Conservation (phyloP, 2,888 invertebrate genomes). For the Idaea aversata region DNA sequence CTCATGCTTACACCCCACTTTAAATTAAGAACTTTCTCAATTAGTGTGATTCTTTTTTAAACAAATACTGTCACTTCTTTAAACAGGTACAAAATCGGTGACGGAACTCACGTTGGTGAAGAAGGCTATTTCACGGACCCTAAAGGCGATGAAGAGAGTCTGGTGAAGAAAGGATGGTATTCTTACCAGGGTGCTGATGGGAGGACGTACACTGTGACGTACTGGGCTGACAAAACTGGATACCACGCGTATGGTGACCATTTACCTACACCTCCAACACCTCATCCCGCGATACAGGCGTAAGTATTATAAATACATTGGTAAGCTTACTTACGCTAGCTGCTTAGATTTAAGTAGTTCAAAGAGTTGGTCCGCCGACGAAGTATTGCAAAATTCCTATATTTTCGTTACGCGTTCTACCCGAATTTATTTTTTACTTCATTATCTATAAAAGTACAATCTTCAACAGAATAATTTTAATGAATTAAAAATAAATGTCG, state of each 20-base stretch:
- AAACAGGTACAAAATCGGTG: conserved; percentile 64
- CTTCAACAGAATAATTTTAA: too few species aligned
- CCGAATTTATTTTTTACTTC: too few species aligned
- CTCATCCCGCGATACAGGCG: conserved; percentile 64
- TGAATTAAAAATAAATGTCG: too few species aligned
- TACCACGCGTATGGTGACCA: conserved; percentile 73
- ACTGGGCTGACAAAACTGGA: conserved; percentile 72
- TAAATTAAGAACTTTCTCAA: not conserved
- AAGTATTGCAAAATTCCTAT: too few species aligned
- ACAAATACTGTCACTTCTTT: not conserved
- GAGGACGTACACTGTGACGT: conserved; percentile 66
- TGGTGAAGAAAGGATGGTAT: conserved; percentile 75
- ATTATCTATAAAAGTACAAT: too few species aligned
- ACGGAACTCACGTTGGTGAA: conserved; percentile 71
- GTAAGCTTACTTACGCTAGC: too few species aligned
- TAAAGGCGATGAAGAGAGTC: conserved; percentile 55
- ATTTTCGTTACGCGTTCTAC: too few species aligned
- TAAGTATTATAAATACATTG: conserved; percentile 44
- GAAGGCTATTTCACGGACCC: conserved; percentile 65
- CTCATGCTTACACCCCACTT: not conserved
- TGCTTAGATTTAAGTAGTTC: too few species aligned
- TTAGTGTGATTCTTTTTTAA: not conserved
- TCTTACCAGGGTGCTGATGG: conserved; percentile 65
- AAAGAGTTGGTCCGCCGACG: too few species aligned
- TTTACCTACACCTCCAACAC: conserved; percentile 65